Evolutionary conservation across 1,140 invertebrate species (phyloP), one percentile per base, ranked within the genome.

Genomic region (Conus betulinus): DNA sequence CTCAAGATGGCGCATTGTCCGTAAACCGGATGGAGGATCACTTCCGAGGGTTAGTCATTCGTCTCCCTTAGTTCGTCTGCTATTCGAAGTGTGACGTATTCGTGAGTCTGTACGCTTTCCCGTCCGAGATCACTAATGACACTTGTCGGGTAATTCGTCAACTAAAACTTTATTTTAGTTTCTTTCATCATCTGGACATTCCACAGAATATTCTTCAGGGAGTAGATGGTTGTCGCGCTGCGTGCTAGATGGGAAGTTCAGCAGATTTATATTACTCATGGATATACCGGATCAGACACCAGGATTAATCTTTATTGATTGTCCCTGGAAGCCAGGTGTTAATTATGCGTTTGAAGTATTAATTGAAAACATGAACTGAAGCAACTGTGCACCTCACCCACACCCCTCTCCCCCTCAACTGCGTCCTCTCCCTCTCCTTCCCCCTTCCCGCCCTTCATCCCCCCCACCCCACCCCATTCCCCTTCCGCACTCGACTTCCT

Each of bases 21-120:
- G 57, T 13, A 67, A 63, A 63, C 82, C 82, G 82, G n/a, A 84
- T 67, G 57, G n/a, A n/a, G 17, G 79, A 81, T 81, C 51, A 52
- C 51, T 81, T 52, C 82, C 82, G 57, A 84, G n/a, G n/a, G 82
- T 63, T 67, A 63, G 4, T 27, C 53, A 60, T 6, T 84, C 53
- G 82, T 67, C 82, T 84, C 82, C 82, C 82, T 67, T 84, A 15
- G 82, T 17, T 84, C 82, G 82, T 84, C 82, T 84, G 82, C 82
- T 81, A 79, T 52, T 78, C 8, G n/a, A 2, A 78, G 74, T 10
- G 15, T 11, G 10, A 10, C n/a, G 74, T 78, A 23, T 78, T 11
- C n/a, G 5, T n/a, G 74, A 17, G 74, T 78, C 15, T 78, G 23
- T 3, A 23, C 10, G 27, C 39, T 39, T 39, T 39, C 39, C 39